Base-by-base conservation (phyloP, 2,888 invertebrate species). In the Orthosia gracilis region DNA sequence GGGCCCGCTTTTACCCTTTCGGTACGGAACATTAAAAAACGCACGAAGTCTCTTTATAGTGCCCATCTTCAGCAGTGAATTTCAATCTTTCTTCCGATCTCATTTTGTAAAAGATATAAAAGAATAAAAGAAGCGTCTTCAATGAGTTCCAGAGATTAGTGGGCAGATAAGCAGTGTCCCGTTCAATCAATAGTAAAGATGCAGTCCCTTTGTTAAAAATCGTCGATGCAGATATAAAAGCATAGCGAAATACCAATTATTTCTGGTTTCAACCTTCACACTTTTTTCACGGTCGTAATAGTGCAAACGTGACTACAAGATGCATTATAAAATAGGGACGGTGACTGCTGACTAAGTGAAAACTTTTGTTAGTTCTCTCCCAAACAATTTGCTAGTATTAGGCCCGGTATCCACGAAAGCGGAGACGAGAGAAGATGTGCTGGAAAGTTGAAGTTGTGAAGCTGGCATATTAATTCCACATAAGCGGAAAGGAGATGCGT, bases 81-180 rank as follows among this genome's bases (percentile, higher is more conserved):
- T 73, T 73, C 52, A 63, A 78, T 68, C 68, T 63, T 67, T 57
- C 85, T 88, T 85, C 80, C 73, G 76, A 80, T 86, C 68, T 54
- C 40, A 54, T 55, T 55, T 64, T 54, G 54, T 26, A 69, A 64
- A 69, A 54, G 59, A 75, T 69, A 64, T 64, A 69, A 55, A 78
- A 74, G 68, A 82, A 76, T 74, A 73, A 86, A 76, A 73, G 72
- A 67, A 63, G 61, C 74, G 55, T 54, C 73, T 68, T 71, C 80
- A 76, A 75, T 73, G 71, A 66, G 23, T 68, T 69, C 68, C 52
- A 54, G 47, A 75, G 71, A 77, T 72, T 59, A 72, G 55, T 67
- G 55, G 26, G 26, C 40, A 40, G 80, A 80, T 72, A 82, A 59
- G 78, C 71, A 71, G 31, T 71, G 54, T 58, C 59, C 77, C 47